Percentiles rank a stretch among this genome's conserved stretches.
Evolutionary conservation across 2,888 invertebrate species (phyloP).

Genomic region (Cylloceria caligata): DNA sequence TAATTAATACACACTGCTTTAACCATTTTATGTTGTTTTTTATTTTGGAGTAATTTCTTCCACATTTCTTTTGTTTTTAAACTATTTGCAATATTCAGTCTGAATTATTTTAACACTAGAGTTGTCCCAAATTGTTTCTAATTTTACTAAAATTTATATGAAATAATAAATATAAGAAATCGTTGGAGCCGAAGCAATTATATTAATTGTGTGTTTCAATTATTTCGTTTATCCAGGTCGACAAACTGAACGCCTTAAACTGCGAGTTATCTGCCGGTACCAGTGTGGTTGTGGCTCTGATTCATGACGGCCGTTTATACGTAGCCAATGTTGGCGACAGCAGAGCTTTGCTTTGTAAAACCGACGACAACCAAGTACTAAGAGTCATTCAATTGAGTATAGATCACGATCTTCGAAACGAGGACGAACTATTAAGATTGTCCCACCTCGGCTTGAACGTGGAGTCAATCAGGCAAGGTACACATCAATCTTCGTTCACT

Average conservation of each 20-base stretch:
- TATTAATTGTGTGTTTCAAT: not conserved
- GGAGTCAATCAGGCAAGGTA: constrained; percentile 89
- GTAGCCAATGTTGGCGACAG: constrained; percentile 95
- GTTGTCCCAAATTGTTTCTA: too few species aligned
- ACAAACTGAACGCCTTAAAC: constrained; percentile 91
- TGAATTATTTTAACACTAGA: too few species aligned
- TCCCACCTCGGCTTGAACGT: constrained; percentile 91
- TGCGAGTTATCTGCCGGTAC: constrained; percentile 93
- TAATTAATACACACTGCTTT: not conserved
- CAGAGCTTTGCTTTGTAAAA: constrained; percentile 92
- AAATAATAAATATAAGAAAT: too few species aligned
- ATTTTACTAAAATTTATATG: too few species aligned
- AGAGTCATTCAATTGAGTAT: constrained; percentile 92
- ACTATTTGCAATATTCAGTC: too few species aligned
- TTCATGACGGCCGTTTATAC: constrained; percentile 91
- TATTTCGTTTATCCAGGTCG: constrained; percentile 82
- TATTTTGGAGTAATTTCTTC: not conserved
- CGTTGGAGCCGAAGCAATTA: too few species aligned
- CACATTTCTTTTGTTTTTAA: too few species aligned
- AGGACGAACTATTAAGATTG: constrained; percentile 92
- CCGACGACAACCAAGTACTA: constrained; percentile 91
- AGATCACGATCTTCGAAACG: constrained; percentile 94
- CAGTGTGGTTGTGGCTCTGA: constrained; percentile 92
- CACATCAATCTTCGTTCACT: constrained; percentile 56
- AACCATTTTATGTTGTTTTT: not conserved